Percentiles rank a stretch among this genome's conserved stretches.
Evolutionary conservation across 2,888 invertebrate species (phyloP).

Genomic region (Megalurothrips usitatus): DNA sequence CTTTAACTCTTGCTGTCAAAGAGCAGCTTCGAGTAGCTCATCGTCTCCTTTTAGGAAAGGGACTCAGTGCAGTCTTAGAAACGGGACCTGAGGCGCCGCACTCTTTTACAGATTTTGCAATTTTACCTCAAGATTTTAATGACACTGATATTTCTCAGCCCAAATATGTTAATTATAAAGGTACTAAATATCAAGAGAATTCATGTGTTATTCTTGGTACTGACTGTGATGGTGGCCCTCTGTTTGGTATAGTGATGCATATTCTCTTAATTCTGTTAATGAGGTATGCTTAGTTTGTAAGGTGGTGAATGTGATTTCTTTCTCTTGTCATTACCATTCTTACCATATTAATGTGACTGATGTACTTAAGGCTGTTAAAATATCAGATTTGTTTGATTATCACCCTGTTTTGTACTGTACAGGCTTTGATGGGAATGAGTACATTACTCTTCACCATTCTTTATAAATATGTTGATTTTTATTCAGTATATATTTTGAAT

Average conservation of each 20-base stretch:
- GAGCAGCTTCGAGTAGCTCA: neutral
- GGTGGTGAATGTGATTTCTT: neutral
- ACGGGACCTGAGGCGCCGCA: neutral
- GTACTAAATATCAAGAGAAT: neutral
- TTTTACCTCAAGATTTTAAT: neutral
- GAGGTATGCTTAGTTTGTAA: neutral
- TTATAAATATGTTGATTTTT: neutral
- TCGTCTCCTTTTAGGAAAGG: neutral
- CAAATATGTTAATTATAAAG: neutral
- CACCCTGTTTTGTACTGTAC: neutral
- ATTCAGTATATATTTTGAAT: neutral
- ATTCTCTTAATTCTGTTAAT: neutral
- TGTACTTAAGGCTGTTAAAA: too few relatives aligned
- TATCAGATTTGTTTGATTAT: neutral
- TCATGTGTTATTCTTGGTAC: neutral
- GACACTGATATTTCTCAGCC: neutral
- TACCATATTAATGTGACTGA: neutral
- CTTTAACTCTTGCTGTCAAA: neutral
- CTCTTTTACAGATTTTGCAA: neutral
- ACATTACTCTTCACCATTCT: neutral
- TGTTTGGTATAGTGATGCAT: neutral
- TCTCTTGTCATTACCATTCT: neutral
- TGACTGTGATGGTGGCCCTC: neutral
- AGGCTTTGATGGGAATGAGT: neutral
- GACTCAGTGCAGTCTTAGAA: neutral